These are phyloP conservation scores for Drosophila trapezifrons DNA, from an alignment of 1,140 invertebrate species.

Conservation along the genomic window DNA sequence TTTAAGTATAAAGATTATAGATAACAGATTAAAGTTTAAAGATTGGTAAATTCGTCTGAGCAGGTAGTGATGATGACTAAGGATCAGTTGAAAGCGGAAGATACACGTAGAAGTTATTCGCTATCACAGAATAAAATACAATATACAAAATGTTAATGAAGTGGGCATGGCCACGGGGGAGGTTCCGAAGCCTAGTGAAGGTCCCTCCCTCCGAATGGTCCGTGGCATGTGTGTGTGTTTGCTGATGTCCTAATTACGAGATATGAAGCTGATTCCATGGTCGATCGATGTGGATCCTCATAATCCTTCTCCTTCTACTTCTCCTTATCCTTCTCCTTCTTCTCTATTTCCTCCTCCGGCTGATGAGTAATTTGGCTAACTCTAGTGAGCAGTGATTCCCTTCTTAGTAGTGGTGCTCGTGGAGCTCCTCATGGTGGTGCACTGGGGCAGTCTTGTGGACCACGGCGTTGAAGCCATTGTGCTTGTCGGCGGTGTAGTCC, in stretches of 20 bases:
- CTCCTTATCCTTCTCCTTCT: slow-evolving; percentile 4
- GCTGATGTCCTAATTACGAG: slow-evolving; percentile 80
- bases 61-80: slow-evolving; percentile 68
- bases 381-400: slow-evolving; percentile 55
- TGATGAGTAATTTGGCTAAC: slow-evolving; percentile 77
- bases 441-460: slow-evolving; percentile 87
- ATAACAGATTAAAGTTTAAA: slow-evolving; percentile 46
- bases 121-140: slow-evolving; percentile 81
- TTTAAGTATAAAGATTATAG: slow-evolving; percentile 35
- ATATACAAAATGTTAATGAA: slow-evolving; percentile 73
- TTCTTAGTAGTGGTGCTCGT: slow-evolving; percentile 64
- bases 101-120: slow-evolving; percentile 66
- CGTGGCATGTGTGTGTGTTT: slow-evolving; percentile 48
- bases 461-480: slow-evolving; percentile 87
- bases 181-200: slow-evolving; percentile 21
- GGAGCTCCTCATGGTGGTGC: slow-evolving; percentile 81
- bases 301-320: slow-evolving; percentile 24
- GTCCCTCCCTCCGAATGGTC: slow-evolving; percentile 10
- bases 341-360: slow-evolving; percentile 12
- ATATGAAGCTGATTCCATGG: slow-evolving; percentile 81
- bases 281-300: slow-evolving; percentile 58
- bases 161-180: slow-evolving; percentile 32
- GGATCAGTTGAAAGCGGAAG: slow-evolving; percentile 58
- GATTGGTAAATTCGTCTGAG: slow-evolving; percentile 75
- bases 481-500: slow-evolving; percentile 85